Percentiles rank a stretch among this genome's conserved stretches.
These are phyloP conservation scores for Tenthredo notha DNA, from an alignment of 2,888 invertebrate genomes.

Conservation along the genomic window DNA sequence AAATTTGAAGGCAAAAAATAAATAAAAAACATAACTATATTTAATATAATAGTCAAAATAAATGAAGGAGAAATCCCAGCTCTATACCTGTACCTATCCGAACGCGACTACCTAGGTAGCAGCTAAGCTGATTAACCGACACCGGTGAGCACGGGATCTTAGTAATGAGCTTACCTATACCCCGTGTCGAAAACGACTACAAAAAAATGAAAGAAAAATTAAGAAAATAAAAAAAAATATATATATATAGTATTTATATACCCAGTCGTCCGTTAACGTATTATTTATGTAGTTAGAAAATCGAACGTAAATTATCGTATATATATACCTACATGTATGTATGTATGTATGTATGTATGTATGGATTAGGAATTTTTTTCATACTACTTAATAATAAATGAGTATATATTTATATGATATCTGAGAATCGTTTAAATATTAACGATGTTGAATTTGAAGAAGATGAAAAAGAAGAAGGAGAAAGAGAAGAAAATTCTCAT, in stretches of 20 bases:
- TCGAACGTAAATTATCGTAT: background rate
- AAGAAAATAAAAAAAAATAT: background rate
- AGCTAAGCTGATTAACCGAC: constrained; percentile 63
- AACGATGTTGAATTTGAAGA: too few species aligned
- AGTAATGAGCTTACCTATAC: constrained; percentile 63
- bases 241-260: background rate
- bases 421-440: background rate
- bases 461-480: background rate
- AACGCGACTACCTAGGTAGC: constrained; percentile 60
- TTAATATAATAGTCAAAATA: constrained; percentile 39
- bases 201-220: background rate
- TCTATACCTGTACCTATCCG: constrained; percentile 27
- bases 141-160: constrained; percentile 59
- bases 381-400: background rate
- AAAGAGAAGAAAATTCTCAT: background rate
- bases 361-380: background rate
- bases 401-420: background rate
- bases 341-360: background rate
- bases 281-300: constrained; percentile 1
- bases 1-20: background rate
- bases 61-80: constrained; percentile 11
- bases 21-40: background rate
- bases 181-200: constrained; percentile 55
- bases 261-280: background rate
- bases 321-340: background rate